A percentile compares a stretch with the other conserved stretches of the same genome.
phyloP scores from a whole-genome alignment of 92 coral and sea anemone genomes.

The Galaxea fascicularis region DNA sequence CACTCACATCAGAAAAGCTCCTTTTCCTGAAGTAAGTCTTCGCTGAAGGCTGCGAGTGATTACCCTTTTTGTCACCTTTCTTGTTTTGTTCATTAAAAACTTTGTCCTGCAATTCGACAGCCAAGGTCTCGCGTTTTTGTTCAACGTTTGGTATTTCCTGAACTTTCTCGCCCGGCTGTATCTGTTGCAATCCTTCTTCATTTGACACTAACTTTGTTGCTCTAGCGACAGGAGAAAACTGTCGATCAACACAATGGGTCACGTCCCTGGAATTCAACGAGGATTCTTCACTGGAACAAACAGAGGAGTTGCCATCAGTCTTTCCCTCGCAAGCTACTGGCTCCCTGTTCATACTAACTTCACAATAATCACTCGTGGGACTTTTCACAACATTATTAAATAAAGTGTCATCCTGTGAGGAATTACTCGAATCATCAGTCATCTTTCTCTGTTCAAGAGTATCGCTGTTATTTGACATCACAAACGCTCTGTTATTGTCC shows the following conservation, averaged over 20 bases:
- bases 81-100: conserved; percentile 35
- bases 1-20: conserved; percentile 71
- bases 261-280: neutral
- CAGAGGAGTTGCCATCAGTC: neutral
- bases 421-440: neutral
- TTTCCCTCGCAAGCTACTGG: neutral
- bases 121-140: no score
- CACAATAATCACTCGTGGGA: neutral
- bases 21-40: conserved; percentile 57
- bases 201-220: conserved; percentile 1
- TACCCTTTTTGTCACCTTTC: conserved; percentile 55
- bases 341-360: neutral
- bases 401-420: neutral
- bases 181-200: neutral
- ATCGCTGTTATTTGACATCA: neutral
- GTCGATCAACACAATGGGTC: neutral
- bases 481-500: neutral
- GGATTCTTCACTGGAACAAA: neutral
- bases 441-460: neutral
- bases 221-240: neutral
- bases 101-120: neutral
- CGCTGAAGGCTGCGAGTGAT: conserved; percentile 58
- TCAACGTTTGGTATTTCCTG: neutral
- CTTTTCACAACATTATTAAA: neutral
- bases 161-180: neutral